phyloP scores from a whole-genome alignment of 1,140 invertebrate genomes.

The Kradibia gibbosae region DNA sequence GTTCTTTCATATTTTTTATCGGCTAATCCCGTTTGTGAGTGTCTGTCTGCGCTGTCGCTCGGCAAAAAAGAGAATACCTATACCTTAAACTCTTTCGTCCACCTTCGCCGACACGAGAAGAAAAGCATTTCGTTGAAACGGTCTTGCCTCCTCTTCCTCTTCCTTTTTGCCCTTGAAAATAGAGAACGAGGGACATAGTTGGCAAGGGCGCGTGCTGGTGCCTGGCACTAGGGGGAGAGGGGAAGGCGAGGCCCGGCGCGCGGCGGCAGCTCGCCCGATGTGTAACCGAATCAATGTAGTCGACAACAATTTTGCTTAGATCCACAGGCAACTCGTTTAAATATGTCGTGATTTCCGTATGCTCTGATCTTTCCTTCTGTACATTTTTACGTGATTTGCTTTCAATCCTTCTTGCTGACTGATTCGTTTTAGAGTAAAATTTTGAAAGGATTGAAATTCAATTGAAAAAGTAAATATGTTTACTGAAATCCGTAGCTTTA shows the following conservation, averaged over 20 bases:
- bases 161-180: neutral
- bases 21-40: constrained; percentile 19
- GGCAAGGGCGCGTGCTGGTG: too few species aligned
- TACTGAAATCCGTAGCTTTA: neutral
- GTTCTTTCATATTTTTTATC: constrained; percentile 39
- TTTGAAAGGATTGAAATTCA: neutral
- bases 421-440: neutral
- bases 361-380: too few species aligned
- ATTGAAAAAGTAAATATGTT: neutral
- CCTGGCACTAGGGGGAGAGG: neutral
- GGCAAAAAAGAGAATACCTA: neutral
- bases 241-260: too few species aligned
- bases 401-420: neutral
- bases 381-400: neutral
- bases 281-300: constrained; percentile 13
- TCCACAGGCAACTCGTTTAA: neutral
- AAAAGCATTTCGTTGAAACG: constrained; percentile 4
- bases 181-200: neutral
- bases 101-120: neutral
- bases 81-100: too few species aligned
- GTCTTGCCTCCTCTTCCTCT: neutral
- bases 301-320: constrained; percentile 19
- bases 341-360: constrained; percentile 32
- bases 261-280: neutral
- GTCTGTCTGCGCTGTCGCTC: neutral